Evolutionary conservation across 2,888 invertebrate species (phyloP), one percentile per base, ranked within the genome.

Genomic region (Drosophila demipolita): DNA sequence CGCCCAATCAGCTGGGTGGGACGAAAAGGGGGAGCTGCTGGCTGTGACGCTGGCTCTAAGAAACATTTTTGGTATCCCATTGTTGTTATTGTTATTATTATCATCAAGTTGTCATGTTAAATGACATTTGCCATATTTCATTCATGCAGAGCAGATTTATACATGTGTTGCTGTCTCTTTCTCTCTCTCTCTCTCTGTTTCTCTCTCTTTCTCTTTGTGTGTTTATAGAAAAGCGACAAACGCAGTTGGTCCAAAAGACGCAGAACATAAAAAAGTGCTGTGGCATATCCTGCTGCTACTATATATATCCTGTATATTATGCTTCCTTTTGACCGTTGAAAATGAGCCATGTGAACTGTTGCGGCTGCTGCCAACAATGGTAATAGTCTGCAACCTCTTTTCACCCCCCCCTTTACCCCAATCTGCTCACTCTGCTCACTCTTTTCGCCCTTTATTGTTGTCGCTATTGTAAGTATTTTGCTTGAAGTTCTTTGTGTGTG

Each of bases 91-190:
- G 87, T 80, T 84, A 77, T 80, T 80, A 84, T 90, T 87, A 85
- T 89, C 86, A 85, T 91, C 89, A 91, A 89, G 85, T 91, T 89
- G 91, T 90, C 89, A 91, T 90, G 82, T 85, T 87, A 90, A 89
- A 89, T 91, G 89, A 89, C 89, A 90, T 89, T 89, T 91, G 90
- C 90, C 91, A 89, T 89, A 90, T 87, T 89, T 89, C 83, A 82
- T 90, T 88, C 85, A 87, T 80, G 50, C 67, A 58, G 59, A 68
- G 59, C 59, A 76, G 64, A 76, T 67, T 67, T 70, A 66, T 75
- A 38, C 53, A 42, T 67, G 54, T 60, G 36, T 12, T 32, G 20
- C 52, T 35, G 35, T 53, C 20, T 60, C 11, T 72, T 6, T 38
- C 45, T 35, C 6, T 6, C 5, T 29, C 5, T 5, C 1, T 17